Evolutionary conservation across 2,888 invertebrate species (phyloP).

Genomic region (Andrena bicolor): DNA sequence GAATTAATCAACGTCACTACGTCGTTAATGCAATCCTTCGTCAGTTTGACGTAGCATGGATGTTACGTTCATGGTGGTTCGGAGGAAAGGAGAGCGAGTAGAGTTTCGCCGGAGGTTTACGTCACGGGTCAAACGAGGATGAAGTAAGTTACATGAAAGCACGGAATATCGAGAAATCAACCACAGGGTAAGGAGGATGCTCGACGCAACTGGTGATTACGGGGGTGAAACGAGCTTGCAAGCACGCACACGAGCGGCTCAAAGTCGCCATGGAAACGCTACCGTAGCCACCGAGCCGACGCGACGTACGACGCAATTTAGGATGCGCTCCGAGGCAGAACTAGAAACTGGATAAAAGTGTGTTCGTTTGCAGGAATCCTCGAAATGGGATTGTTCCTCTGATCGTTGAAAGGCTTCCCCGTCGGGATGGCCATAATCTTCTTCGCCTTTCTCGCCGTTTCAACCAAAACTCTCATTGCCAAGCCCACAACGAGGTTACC

Average conservation of each 20-base stretch:
- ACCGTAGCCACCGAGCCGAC: background rate
- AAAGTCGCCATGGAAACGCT: conserved; percentile 60
- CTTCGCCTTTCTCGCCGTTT: background rate
- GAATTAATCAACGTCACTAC: conserved; percentile 5
- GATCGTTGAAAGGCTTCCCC: background rate
- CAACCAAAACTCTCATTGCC: too few species aligned
- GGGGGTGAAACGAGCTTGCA: conserved; percentile 40
- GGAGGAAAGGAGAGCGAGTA: background rate
- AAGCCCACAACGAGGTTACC: background rate
- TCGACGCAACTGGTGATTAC: conserved; percentile 39
- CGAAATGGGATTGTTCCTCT: conserved; percentile 8
- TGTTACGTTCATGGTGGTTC: background rate
- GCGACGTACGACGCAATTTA: conserved; percentile 19
- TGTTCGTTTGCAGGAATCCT: background rate
- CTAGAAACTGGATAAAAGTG: conserved; percentile 33
- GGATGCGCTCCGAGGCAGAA: conserved; percentile 29
- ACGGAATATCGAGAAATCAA: conserved; percentile 21
- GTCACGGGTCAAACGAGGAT: conserved; percentile 2
- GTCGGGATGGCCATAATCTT: background rate
- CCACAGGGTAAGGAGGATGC: conserved; percentile 29
- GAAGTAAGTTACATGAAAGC: conserved; percentile 11
- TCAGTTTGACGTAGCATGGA: background rate
- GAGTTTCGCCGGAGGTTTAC: background rate
- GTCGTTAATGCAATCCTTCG: background rate
- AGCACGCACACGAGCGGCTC: conserved; percentile 19